Conservation (phyloP, 2,888 invertebrate genomes). For the Lottia gigantea region DNA sequence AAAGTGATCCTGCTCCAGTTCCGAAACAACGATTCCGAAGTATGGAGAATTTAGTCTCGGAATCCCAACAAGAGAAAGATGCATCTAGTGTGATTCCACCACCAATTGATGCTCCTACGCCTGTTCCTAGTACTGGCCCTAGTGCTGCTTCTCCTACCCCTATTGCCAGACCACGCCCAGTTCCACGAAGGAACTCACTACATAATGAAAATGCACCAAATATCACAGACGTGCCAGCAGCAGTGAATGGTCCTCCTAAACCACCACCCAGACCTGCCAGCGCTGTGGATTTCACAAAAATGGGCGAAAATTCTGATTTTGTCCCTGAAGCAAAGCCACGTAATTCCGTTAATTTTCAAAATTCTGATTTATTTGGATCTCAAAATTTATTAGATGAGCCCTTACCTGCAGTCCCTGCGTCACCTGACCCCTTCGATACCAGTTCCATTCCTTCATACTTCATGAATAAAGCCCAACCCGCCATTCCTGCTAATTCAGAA, state of each 20-base stretch:
- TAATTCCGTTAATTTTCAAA: background rate
- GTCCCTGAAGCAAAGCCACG: background rate
- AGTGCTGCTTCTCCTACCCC: conserved; percentile 18
- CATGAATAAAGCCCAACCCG: conserved; percentile 22
- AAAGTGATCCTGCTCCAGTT: conserved; percentile 8
- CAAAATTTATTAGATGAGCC: too few relatives aligned
- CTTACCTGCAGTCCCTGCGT: too few relatives aligned
- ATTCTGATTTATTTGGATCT: too few relatives aligned
- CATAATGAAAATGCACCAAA: conserved; percentile 16
- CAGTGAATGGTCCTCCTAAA: background rate
- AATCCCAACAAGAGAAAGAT: background rate
- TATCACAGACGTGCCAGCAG: background rate
- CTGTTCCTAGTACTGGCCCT: conserved; percentile 11
- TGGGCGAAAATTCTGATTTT: too few relatives aligned
- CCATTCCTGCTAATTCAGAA: conserved; percentile 12
- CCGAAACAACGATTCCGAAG: conserved; percentile 39
- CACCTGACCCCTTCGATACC: conserved; percentile 46
- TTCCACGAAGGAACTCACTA: conserved; percentile 30
- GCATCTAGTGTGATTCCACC: conserved; percentile 5
- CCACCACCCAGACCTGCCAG: background rate
- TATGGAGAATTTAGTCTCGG: conserved; percentile 38
- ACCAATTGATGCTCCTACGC: conserved; percentile 13
- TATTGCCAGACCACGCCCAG: conserved; percentile 17
- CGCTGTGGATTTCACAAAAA: too few relatives aligned
- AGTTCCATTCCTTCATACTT: conserved; percentile 37